Conservation (phyloP, 1,140 invertebrate genomes). For the Telenomus remus region DNA sequence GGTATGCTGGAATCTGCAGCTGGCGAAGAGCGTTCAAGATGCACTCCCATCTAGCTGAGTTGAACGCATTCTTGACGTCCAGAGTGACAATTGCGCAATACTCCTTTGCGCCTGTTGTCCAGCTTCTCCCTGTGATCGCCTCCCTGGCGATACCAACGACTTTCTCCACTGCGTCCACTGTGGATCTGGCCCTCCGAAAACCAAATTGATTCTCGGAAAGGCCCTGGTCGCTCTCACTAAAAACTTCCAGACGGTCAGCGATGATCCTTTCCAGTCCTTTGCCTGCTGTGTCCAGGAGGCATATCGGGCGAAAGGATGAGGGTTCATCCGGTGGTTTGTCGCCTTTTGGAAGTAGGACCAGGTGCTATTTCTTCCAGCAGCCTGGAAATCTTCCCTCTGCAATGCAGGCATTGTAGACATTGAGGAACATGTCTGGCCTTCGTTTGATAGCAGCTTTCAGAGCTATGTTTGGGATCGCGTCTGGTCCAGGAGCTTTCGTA, state of each 20-base stretch:
- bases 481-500: too few species aligned
- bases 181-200: too few species aligned
- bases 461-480: too few species aligned
- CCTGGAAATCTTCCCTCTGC: too few species aligned
- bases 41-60: conserved; percentile 7
- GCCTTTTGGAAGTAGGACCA: too few species aligned
- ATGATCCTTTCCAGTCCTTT: conserved; percentile 8
- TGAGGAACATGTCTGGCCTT: too few species aligned
- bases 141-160: background rate
- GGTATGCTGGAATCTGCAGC: conserved; percentile 2
- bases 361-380: background rate
- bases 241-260: conserved; percentile 1
- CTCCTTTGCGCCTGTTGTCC: conserved; percentile 2
- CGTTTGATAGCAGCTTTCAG: too few species aligned
- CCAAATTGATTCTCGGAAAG: too few species aligned
- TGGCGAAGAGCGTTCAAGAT: background rate
- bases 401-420: too few species aligned
- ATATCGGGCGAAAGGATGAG: conserved; percentile 3
- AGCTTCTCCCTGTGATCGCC: conserved; percentile 1
- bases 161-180: too few species aligned
- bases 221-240: conserved; percentile 1
- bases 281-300: conserved; percentile 5
- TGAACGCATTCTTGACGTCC: conserved; percentile 10
- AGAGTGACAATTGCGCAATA: conserved; percentile 6
- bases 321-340: too few species aligned